These are phyloP conservation scores for Harpalus rubripes DNA, from an alignment of 2,888 invertebrate species.

Conservation along the genomic window DNA sequence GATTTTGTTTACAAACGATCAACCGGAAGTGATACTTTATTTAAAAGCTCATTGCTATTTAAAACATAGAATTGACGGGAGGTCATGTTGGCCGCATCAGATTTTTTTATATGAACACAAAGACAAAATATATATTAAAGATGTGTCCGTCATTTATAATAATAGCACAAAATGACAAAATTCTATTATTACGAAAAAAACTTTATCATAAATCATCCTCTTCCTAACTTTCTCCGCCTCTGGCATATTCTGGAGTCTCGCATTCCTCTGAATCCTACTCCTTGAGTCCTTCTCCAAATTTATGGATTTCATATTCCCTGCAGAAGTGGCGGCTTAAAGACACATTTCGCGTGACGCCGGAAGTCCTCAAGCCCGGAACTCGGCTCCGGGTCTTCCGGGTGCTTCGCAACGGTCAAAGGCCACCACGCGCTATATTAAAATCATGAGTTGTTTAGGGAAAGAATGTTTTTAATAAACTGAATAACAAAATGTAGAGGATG, in stretches of 20 bases:
- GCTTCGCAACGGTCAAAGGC: not conserved
- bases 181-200: not conserved
- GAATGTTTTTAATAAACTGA: not conserved
- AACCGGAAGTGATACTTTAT: no score
- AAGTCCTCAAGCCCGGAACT: not conserved
- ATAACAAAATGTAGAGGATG: not conserved
- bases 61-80: no score
- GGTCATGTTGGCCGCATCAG: no score
- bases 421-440: not conserved
- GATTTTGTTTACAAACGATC: no score
- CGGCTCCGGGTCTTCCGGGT: constrained; percentile 36
- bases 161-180: not conserved
- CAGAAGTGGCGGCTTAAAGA: constrained; percentile 23
- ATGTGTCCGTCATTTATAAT: no score
- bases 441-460: not conserved
- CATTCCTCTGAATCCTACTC: not conserved
- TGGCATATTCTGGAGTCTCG: not conserved
- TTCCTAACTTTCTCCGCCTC: not conserved
- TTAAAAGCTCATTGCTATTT: no score
- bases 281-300: not conserved
- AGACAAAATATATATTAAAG: no score
- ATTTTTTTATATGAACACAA: no score
- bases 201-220: not conserved
- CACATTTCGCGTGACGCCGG: constrained; percentile 35
- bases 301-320: constrained; percentile 40